A percentile compares a stretch with the other conserved stretches of the same genome.
Conservation (phyloP, 2,113 vertebrate genomes). For the Heliornis fulica region DNA sequence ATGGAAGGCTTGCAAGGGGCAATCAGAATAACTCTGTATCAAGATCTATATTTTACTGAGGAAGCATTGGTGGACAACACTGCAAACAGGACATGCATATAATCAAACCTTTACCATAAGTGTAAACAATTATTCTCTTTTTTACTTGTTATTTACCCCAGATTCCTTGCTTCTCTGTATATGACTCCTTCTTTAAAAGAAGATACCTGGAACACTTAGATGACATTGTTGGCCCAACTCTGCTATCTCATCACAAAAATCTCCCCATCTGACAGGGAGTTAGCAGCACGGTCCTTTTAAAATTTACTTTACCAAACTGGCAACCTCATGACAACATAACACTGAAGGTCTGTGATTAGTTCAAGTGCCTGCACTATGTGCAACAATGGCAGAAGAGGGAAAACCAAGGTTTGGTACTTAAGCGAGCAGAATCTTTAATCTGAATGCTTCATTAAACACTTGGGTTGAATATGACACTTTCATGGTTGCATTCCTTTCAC, state of each 20-base stretch:
- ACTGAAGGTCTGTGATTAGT: not conserved
- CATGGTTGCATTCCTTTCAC: not conserved
- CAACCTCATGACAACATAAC: not conserved
- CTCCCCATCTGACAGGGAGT: not conserved
- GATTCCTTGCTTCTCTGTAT: not conserved
- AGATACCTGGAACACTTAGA: not conserved
- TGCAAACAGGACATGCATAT: not conserved
- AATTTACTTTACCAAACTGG: not conserved
- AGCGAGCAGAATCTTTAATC: not conserved
- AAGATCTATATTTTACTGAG: not conserved
- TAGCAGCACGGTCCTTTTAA: not conserved
- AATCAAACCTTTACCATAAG: not conserved
- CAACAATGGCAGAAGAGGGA: not conserved
- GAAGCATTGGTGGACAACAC: not conserved
- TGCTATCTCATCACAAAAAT: not conserved
- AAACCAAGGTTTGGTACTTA: not conserved
- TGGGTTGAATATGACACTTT: not conserved
- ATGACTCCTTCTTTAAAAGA: not conserved
- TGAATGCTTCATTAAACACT: not conserved
- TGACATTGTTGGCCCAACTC: not conserved
- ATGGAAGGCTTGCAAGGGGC: not conserved
- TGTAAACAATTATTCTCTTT: not conserved
- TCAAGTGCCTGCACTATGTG: not conserved
- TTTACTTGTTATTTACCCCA: not conserved
- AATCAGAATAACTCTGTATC: not conserved